Base-by-base conservation (phyloP, 1,140 invertebrate genomes). In the Telenomus remus region DNA sequence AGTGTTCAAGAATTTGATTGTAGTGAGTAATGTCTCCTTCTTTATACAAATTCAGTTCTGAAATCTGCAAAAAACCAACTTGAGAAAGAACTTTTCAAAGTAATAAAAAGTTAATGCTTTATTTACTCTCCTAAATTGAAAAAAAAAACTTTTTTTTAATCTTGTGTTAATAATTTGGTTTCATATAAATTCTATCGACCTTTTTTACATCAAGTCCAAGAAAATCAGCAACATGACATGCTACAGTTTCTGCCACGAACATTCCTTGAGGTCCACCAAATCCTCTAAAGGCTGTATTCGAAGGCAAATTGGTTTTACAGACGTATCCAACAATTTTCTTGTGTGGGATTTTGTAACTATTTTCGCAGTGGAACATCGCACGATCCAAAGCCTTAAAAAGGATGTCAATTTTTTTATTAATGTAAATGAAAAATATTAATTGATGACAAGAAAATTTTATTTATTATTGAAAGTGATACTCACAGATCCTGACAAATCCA, bases 221-320 rank as follows among this genome's bases (percentile, higher is more conserved):
- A 77, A 90, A 91, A 46, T 91, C 89, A 4, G 96, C 95, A 14
- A 97, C 90, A 75, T 95, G 91, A 49, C 92, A 88, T 15, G 96
- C 90, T 44, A 96, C 92, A 70, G 90, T 92, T 88, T 98, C 96
- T 0, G 90, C 92, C 1, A 92, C 89, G 81, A 96, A 93, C 95
- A 97, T 97, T 27, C 93, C 95, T 85, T 97, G 96, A 0, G 96
- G 96, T 0, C 93, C 95, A 10, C 96, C 95, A 82, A 97, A 97
- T 11, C 95, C 96, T 74, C 96, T 87, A 80, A 97, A 97, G 4
- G 96, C 96, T 0, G 96, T 97, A 79, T 97, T 97, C 0, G 95
- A 95, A 0, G 95, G 92, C 13, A 96, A 83, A 89, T 97, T 96
- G 0, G 96, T 97, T 85, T 91, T 94, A 80, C 95, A 97, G 0